These are phyloP conservation scores for Leptinotarsa lineolata DNA, from an alignment of 1,140 invertebrate species.

Conservation along the genomic window DNA sequence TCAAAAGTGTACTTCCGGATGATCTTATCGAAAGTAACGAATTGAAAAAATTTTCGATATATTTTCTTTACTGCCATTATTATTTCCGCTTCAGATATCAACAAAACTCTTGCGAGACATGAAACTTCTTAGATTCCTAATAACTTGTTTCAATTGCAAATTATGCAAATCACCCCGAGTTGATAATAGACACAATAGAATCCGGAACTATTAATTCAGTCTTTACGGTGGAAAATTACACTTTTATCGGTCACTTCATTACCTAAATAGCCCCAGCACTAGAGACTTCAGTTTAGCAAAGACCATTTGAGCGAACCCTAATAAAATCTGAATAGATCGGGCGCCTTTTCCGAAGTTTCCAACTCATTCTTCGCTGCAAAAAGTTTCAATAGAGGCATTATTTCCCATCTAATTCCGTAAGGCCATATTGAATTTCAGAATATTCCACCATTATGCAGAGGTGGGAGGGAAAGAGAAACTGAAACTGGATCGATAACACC, in stretches of 20 bases:
- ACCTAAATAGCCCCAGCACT: neutral
- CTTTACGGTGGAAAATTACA: neutral
- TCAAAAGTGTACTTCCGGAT: no score
- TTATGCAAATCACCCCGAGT: neutral
- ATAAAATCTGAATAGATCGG: slow-evolving; percentile 18
- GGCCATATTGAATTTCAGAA: slow-evolving; percentile 13
- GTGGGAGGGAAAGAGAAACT: slow-evolving; percentile 32
- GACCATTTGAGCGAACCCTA: slow-evolving; percentile 9
- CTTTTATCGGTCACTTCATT: slow-evolving; percentile 1
- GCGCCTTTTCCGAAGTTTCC: slow-evolving; percentile 1
- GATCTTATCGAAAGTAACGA: no score
- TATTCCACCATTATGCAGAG: neutral
- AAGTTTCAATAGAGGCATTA: slow-evolving; percentile 18
- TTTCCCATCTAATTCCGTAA: slow-evolving; percentile 11
- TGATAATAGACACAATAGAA: neutral
- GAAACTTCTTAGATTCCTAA: neutral
- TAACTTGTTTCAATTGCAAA: neutral
- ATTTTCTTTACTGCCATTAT: no score
- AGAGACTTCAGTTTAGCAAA: slow-evolving; percentile 3
- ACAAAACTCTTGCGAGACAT: no score
- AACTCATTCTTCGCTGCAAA: slow-evolving; percentile 2
- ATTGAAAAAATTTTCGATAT: no score
- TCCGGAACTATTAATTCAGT: neutral
- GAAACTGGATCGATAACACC: slow-evolving; percentile 49
- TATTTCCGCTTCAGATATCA: no score